Evolutionary conservation across 1,140 invertebrate species (phyloP), one percentile per base, ranked within the genome.

Genomic region (Epicauta chinensis): DNA sequence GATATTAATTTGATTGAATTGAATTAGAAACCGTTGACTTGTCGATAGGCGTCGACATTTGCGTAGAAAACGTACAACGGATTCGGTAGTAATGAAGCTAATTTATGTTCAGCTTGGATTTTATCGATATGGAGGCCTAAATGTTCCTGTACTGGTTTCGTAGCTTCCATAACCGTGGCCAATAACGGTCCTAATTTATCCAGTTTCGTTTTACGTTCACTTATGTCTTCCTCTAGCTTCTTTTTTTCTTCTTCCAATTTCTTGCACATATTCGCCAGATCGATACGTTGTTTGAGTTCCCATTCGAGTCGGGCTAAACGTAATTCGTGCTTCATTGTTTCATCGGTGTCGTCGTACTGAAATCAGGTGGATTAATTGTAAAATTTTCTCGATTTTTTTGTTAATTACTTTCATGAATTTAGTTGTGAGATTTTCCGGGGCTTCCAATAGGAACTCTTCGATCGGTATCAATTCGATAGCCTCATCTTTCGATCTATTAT

Each of bases 51-150:
- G 67, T 79, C 78, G 23, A 82, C 75, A 74, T 94, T 90, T 49
- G 89, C 83, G 75, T 90, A 96, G 2, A 96, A 75, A 51, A 95
- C 80, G 74, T 94, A 97, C 0, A 98, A 72, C 3, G 91, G 84
- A 45, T 82, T 75, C 4, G 92, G 86, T 4, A 97, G 74, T 53
- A 89, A 79, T 32, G 80, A 73, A 10, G 91, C 89, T 43, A 81
- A 76, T 60, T 82, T 78, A 62, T 89, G 83, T 59, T 91, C 81
- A 58, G 83, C 80, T 60, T 84, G 77, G 49, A 83, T 81, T 62
- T 86, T 82, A 66, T 90, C 86, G 38, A 90, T 75, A n/a, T 82
- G 80, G 50, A 95, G 75, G 34, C 86, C 84, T 12, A 97, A 76
- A 61, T 92, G 87, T 65, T 93, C 89, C 71, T 96, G 89, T 11